Evolutionary conservation across 2,888 invertebrate species (phyloP).

Genomic region (Arenicola marina): DNA sequence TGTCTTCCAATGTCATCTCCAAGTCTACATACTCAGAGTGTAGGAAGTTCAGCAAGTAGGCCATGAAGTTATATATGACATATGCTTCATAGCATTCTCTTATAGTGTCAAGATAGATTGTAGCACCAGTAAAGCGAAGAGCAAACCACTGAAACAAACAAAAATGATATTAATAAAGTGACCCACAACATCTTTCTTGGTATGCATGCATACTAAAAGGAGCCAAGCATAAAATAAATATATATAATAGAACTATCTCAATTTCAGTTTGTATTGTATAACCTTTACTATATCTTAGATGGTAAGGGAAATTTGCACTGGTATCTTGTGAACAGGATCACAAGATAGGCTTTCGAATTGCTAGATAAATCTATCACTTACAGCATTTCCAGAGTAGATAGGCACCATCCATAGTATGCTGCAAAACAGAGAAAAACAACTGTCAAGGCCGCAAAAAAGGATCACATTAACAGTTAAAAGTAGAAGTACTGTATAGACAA

Average conservation of each 20-base stretch:
- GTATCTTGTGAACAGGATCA: too few species aligned
- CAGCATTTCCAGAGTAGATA: conserved; percentile 92
- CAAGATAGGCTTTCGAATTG: too few species aligned
- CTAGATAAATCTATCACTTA: conserved; percentile 68
- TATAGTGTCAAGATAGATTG: conserved; percentile 89
- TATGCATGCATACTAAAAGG: too few species aligned
- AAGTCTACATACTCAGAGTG: conserved; percentile 80
- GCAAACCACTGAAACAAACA: conserved; percentile 75
- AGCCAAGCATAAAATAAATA: conserved; percentile 1
- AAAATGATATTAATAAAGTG: background rate
- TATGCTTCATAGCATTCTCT: conserved; percentile 97
- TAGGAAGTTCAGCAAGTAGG: conserved; percentile 86
- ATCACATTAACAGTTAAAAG: background rate
- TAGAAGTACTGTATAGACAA: too few species aligned
- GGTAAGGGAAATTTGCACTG: too few species aligned
- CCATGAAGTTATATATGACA: conserved; percentile 98
- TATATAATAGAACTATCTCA: background rate
- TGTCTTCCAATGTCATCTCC: conserved; percentile 68
- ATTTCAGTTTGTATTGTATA: too few species aligned
- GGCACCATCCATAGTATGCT: conserved; percentile 98
- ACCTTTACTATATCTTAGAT: too few species aligned
- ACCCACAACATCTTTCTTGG: background rate
- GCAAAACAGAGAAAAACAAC: conserved; percentile 13
- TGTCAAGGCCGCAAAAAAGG: background rate
- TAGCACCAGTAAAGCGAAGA: conserved; percentile 80